Percentiles rank a stretch among this genome's conserved stretches.
Evolutionary conservation across 2,797 vertebrate species (phyloP).

Genomic region (Neoniphon sammara): DNA sequence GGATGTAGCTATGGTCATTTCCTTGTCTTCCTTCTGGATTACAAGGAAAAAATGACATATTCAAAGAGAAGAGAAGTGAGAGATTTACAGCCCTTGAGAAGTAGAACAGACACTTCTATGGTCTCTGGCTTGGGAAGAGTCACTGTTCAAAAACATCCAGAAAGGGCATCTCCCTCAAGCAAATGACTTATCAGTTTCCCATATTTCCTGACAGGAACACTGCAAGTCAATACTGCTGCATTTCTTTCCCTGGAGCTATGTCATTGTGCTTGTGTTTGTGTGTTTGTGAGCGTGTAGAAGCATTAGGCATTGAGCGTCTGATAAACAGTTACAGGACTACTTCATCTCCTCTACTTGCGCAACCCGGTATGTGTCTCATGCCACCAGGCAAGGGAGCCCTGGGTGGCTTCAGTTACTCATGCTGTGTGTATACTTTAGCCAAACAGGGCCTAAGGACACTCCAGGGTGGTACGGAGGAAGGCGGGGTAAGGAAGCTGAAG

Average conservation of each 20-base stretch:
- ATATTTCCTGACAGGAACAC: slow-evolving; percentile 48
- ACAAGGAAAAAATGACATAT: slow-evolving; percentile 34
- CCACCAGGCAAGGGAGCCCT: slow-evolving; percentile 73
- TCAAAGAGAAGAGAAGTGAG: slow-evolving; percentile 39
- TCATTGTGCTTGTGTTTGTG: slow-evolving; percentile 58
- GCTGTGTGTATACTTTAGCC: slow-evolving; percentile 79
- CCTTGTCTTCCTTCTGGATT: slow-evolving; percentile 34
- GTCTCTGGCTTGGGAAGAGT: slow-evolving; percentile 41
- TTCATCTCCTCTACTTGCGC: slow-evolving; percentile 64
- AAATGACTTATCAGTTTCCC: slow-evolving; percentile 54
- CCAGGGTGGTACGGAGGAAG: slow-evolving; percentile 78
- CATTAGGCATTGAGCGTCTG: slow-evolving; percentile 59
- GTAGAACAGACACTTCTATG: slow-evolving; percentile 34
- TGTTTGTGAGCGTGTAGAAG: neutral
- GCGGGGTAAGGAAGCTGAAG: slow-evolving; percentile 71
- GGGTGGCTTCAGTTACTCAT: slow-evolving; percentile 82
- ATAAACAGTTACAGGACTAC: slow-evolving; percentile 70
- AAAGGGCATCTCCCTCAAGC: slow-evolving; percentile 53
- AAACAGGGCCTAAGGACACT: slow-evolving; percentile 82
- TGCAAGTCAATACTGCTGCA: slow-evolving; percentile 41
- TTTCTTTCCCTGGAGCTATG: slow-evolving; percentile 57
- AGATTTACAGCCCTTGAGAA: slow-evolving; percentile 39
- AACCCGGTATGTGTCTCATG: slow-evolving; percentile 72
- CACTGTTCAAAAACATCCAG: slow-evolving; percentile 54
- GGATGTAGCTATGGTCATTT: slow-evolving; percentile 47